phyloP scores from a whole-genome alignment of 2,797 vertebrate species.

The Sebastes goodei region DNA sequence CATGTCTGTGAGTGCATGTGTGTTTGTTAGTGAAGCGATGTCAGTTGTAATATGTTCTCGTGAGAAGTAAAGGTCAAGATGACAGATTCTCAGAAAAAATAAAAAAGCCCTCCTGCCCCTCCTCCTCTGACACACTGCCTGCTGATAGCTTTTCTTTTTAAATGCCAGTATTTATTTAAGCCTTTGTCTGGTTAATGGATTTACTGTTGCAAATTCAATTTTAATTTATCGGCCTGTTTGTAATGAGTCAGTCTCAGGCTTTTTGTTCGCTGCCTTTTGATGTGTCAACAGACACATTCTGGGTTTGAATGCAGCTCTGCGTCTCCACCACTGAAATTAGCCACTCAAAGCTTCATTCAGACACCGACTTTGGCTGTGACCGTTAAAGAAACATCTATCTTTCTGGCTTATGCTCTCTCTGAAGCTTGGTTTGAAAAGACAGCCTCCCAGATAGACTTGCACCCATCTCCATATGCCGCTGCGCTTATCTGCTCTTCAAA shows the following conservation, averaged over 20 bases:
- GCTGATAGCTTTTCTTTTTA: constrained; percentile 37
- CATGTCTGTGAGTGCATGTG: neutral
- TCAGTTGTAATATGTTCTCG: constrained; percentile 54
- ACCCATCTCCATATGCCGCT: constrained; percentile 34
- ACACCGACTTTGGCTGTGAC: constrained; percentile 30
- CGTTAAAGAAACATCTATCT: constrained; percentile 42
- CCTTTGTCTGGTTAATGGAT: constrained; percentile 29
- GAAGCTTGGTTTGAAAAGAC: constrained; percentile 25
- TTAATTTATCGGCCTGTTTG: constrained; percentile 9
- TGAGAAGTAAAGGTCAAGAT: constrained; percentile 63
- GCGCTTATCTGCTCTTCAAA: constrained; percentile 53
- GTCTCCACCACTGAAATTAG: constrained; percentile 12
- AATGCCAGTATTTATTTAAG: constrained; percentile 37
- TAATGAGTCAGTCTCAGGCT: constrained; percentile 19
- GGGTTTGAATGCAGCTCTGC: constrained; percentile 26
- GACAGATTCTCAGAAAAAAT: constrained; percentile 28
- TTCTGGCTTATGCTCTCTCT: constrained; percentile 25
- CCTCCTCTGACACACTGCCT: neutral
- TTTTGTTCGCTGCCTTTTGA: constrained; percentile 27
- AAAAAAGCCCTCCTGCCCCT: neutral
- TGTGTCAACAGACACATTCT: constrained; percentile 25
- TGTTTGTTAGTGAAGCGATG: constrained; percentile 41
- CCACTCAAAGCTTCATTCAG: constrained; percentile 38
- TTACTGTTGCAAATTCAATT: constrained; percentile 25
- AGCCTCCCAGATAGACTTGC: constrained; percentile 21